Percentiles rank a stretch among this genome's conserved stretches.
phyloP scores from a whole-genome alignment of 2,888 invertebrate genomes.

The Chrysodeixis includens region DNA sequence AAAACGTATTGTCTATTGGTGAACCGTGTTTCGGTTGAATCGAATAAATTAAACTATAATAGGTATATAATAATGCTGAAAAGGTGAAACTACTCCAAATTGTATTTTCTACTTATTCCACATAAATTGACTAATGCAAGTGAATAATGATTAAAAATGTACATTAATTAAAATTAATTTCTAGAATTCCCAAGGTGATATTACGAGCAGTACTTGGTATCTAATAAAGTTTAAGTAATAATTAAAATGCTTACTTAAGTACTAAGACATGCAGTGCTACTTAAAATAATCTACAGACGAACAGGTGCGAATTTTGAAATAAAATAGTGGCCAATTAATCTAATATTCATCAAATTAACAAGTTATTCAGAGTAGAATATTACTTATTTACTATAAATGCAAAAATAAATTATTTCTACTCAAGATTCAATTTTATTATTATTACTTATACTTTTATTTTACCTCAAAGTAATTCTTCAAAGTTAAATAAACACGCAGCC shows the following conservation, averaged over 20 bases:
- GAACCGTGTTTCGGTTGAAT: too few relatives aligned
- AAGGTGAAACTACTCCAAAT: too few relatives aligned
- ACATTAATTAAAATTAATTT: too few relatives aligned
- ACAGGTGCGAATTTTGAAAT: slow-evolving; percentile 27
- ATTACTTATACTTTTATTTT: too few relatives aligned
- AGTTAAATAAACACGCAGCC: not conserved
- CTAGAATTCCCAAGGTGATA: not conserved
- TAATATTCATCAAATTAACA: slow-evolving; percentile 11
- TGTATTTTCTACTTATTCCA: too few relatives aligned
- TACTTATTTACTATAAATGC: not conserved
- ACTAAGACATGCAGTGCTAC: slow-evolving; percentile 2
- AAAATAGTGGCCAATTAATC: slow-evolving; percentile 26
- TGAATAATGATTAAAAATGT: too few relatives aligned
- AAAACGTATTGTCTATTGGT: too few relatives aligned
- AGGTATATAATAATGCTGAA: too few relatives aligned
- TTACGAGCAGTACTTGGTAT: not conserved
- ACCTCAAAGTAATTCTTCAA: not conserved
- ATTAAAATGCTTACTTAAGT: not conserved
- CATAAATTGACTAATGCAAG: too few relatives aligned
- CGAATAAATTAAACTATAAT: too few relatives aligned
- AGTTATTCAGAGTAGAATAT: not conserved
- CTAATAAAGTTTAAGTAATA: not conserved
- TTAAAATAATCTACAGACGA: not conserved
- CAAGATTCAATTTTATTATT: not conserved
- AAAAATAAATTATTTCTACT: not conserved